phyloP scores from a whole-genome alignment of 2,113 vertebrate genomes.

The Alouatta palliata region DNA sequence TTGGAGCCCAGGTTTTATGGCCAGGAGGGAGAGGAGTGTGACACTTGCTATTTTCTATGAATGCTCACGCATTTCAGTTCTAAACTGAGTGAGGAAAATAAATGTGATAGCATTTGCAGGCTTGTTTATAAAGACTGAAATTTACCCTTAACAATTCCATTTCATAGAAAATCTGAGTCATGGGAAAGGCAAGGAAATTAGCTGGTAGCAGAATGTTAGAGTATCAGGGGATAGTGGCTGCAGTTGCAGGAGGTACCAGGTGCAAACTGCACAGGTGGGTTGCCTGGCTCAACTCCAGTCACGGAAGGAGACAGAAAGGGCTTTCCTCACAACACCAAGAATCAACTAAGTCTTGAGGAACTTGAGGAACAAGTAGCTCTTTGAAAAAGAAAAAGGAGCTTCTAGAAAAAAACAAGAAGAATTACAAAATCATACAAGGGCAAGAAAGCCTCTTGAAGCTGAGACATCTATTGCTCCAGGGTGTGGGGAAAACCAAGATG shows the following conservation, averaged over 20 bases:
- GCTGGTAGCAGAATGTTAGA: neutral
- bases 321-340: neutral
- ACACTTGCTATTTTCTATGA: neutral
- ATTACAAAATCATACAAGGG: neutral
- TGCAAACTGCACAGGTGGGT: no score
- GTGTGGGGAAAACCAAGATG: neutral
- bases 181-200: neutral
- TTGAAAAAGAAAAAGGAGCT: neutral
- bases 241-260: rapidly evolving
- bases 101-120: neutral
- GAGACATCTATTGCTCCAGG: neutral
- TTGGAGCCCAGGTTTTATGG: neutral
- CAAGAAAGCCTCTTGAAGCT: neutral
- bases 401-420: neutral
- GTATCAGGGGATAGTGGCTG: rapidly evolving
- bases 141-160: neutral
- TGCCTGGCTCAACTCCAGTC: neutral
- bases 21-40: neutral
- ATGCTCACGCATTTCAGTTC: neutral
- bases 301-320: neutral
- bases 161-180: neutral
- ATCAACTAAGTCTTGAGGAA: neutral
- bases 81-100: neutral
- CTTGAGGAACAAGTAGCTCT: neutral
- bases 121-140: neutral